Evolutionary conservation across 2,888 invertebrate genomes (phyloP).

Genomic region (Incurvaria masculella): DNA sequence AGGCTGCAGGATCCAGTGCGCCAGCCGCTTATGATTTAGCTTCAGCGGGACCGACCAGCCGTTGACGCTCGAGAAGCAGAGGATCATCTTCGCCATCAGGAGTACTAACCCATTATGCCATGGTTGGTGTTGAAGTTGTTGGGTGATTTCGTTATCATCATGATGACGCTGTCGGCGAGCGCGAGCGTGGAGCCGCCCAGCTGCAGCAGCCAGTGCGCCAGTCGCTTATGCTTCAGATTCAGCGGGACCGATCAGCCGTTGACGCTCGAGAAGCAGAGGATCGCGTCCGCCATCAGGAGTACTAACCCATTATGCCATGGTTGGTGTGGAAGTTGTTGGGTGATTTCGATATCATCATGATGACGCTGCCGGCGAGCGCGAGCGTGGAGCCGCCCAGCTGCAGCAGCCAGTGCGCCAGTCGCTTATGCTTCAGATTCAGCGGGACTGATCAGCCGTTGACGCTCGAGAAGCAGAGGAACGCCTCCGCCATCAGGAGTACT

Average conservation of each 20-base stretch:
- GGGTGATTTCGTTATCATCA: background rate
- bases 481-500: constrained; percentile 34
- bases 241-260: constrained; percentile 35
- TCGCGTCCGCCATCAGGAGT: constrained; percentile 38
- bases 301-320: constrained; percentile 34
- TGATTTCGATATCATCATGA: constrained; percentile 24
- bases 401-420: constrained; percentile 32
- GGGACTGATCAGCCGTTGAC: constrained; percentile 34
- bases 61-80: constrained; percentile 28
- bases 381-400: constrained; percentile 34
- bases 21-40: constrained; percentile 27
- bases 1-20: constrained; percentile 3
- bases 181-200: background rate
- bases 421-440: constrained; percentile 31
- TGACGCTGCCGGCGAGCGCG: constrained; percentile 32
- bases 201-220: constrained; percentile 1
- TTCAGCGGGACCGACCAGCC: constrained; percentile 34
- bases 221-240: constrained; percentile 30
- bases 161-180: background rate
- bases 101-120: constrained; percentile 14
- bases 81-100: constrained; percentile 37
- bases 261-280: constrained; percentile 27
- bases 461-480: constrained; percentile 28
- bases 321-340: constrained; percentile 25
- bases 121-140: background rate